A percentile compares a stretch with the other conserved stretches of the same genome.
phyloP scores from a whole-genome alignment of 2,113 vertebrate species.

The Phocoena phocoena region DNA sequence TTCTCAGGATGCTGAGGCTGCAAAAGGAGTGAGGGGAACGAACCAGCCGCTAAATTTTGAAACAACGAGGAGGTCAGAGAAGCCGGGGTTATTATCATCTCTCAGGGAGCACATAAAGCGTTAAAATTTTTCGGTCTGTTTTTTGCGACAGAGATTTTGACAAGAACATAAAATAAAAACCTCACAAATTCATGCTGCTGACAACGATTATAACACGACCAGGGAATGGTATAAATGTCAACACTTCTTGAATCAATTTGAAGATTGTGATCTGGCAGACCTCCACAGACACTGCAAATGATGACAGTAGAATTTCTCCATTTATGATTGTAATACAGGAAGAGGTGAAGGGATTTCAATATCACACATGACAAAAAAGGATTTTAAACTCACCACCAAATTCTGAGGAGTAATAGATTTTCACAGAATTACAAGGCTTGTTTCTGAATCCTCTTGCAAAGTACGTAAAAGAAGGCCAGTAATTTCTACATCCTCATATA shows the following conservation, averaged over 20 bases:
- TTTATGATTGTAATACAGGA: conserved; percentile 67
- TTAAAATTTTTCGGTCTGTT: conserved; percentile 52
- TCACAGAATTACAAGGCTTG: conserved; percentile 49
- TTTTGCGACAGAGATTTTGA: conserved; percentile 54
- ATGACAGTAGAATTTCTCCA: conserved; percentile 67
- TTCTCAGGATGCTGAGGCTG: conserved; percentile 62
- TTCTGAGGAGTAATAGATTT: conserved; percentile 54
- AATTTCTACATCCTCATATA: conserved; percentile 45
- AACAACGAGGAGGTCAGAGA: conserved; percentile 31
- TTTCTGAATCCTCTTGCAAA: conserved; percentile 60
- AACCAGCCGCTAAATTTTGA: conserved; percentile 50
- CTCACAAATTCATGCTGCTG: conserved; percentile 66
- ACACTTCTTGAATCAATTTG: conserved; percentile 70
- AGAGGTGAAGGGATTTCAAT: conserved; percentile 75
- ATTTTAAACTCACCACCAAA: conserved; percentile 49
- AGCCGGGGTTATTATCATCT: conserved; percentile 57
- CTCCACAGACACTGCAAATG: conserved; percentile 49
- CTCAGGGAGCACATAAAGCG: neutral
- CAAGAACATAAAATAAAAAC: conserved; percentile 72
- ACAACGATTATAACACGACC: conserved; percentile 66
- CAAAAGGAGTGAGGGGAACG: conserved; percentile 14
- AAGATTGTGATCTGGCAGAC: conserved; percentile 68
- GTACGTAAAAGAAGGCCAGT: conserved; percentile 48
- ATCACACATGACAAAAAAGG: conserved; percentile 71
- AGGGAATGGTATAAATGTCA: conserved; percentile 64